Evolutionary conservation across 2,888 invertebrate species (phyloP).

Genomic region (Scaeva pyrastri): DNA sequence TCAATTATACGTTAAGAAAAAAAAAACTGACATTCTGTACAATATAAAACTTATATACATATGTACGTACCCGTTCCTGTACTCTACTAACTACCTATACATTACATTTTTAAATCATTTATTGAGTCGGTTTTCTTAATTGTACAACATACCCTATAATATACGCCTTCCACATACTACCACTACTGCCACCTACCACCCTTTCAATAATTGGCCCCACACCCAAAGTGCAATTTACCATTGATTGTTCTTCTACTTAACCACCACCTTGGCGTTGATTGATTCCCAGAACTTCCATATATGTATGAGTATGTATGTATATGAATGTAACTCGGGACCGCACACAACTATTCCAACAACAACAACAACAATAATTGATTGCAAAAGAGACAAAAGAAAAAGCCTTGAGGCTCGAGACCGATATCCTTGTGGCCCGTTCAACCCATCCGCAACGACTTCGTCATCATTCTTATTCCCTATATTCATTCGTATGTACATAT

Average conservation of each 20-base stretch:
- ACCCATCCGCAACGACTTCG: background rate
- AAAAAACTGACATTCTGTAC: background rate
- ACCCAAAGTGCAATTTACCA: constrained; percentile 54
- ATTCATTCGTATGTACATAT: too few species aligned
- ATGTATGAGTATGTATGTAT: too few species aligned
- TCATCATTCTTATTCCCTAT: background rate
- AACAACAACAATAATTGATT: constrained; percentile 64
- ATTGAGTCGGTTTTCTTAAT: constrained; percentile 69
- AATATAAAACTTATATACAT: constrained; percentile 7
- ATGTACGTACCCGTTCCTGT: too few species aligned
- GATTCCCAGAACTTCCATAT: constrained; percentile 58
- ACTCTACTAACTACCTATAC: too few species aligned
- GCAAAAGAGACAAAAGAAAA: constrained; percentile 53
- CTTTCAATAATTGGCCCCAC: background rate
- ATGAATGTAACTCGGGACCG: background rate
- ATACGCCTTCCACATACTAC: too few species aligned
- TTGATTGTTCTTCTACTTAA: constrained; percentile 52
- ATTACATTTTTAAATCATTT: constrained; percentile 54
- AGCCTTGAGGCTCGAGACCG: constrained; percentile 31
- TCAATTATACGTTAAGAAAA: background rate
- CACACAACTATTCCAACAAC: background rate
- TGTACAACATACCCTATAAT: constrained; percentile 29
- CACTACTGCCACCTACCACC: too few species aligned
- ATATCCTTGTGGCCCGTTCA: background rate
- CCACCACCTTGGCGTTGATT: constrained; percentile 70